Conservation (phyloP, 1,140 invertebrate genomes). For the Lordiphosa stackelbergi region DNA sequence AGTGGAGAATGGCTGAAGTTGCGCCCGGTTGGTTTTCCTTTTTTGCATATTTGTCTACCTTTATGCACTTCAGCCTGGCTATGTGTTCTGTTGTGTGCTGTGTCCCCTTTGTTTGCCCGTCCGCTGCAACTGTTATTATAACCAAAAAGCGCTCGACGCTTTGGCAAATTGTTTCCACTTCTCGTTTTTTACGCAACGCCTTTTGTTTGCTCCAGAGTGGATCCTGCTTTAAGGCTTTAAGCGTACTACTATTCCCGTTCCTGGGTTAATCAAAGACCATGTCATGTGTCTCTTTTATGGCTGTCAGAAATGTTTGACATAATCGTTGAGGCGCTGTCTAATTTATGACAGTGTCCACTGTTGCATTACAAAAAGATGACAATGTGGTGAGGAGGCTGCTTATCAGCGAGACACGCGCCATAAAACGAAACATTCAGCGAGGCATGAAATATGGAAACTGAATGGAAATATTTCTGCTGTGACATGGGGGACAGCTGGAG, state of each 20-base stretch:
- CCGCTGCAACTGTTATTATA: slow-evolving; percentile 61
- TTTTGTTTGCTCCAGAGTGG: slow-evolving; percentile 35
- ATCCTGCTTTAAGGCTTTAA: slow-evolving; percentile 27
- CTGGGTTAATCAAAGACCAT: slow-evolving; percentile 37
- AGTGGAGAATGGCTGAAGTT: slow-evolving; percentile 42
- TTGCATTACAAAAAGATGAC: slow-evolving; percentile 32
- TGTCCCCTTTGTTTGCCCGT: slow-evolving; percentile 24
- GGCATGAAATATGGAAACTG: slow-evolving; percentile 55
- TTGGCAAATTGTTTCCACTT: slow-evolving; percentile 70
- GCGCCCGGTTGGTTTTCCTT: slow-evolving; percentile 20
- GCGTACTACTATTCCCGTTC: slow-evolving; percentile 37
- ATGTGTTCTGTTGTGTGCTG: slow-evolving; percentile 2
- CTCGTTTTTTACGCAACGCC: slow-evolving; percentile 35
- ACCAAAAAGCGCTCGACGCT: slow-evolving; percentile 61
- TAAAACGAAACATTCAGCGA: slow-evolving; percentile 30
- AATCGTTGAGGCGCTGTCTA: slow-evolving; percentile 55
- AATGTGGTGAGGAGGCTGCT: slow-evolving; percentile 25
- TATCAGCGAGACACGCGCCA: slow-evolving; percentile 43
- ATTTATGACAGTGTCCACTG: slow-evolving; percentile 67
- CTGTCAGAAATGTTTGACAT: slow-evolving; percentile 58
- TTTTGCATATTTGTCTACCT: slow-evolving; percentile 21
- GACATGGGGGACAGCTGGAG: slow-evolving; percentile 7
- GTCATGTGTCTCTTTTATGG: slow-evolving; percentile 28
- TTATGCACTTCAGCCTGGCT: slow-evolving; percentile 7
- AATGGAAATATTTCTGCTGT: slow-evolving; percentile 9